Evolutionary conservation across 1,140 invertebrate genomes (phyloP).

Genomic region (Meloidogyne floridensis): DNA sequence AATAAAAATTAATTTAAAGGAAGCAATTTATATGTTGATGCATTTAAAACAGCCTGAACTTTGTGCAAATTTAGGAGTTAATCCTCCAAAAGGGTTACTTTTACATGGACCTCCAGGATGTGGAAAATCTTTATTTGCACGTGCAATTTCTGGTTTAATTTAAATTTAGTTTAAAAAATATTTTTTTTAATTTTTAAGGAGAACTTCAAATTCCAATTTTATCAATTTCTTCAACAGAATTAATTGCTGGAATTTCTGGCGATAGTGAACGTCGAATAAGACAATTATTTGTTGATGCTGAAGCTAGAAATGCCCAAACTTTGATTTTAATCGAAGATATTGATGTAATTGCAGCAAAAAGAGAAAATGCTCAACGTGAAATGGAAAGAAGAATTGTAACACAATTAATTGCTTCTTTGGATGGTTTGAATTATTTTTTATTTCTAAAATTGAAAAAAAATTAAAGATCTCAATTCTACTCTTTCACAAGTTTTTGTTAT

Average conservation of each 20-base stretch:
- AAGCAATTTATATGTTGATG: slow-evolving; percentile 78
- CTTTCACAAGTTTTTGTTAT: slow-evolving; percentile 76
- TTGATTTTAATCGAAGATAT: slow-evolving; percentile 92
- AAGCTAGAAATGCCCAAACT: slow-evolving; percentile 48
- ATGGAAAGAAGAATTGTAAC: slow-evolving; percentile 93
- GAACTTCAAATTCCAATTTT: slow-evolving; percentile 81
- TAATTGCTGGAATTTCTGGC: slow-evolving; percentile 85
- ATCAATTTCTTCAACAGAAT: slow-evolving; percentile 83
- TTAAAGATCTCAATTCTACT: slow-evolving; percentile 5
- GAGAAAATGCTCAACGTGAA: slow-evolving; percentile 84
- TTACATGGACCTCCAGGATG: slow-evolving; percentile 89
- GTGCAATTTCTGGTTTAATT: slow-evolving; percentile 80
- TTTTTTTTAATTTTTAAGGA: slow-evolving; percentile 17
- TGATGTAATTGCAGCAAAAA: slow-evolving; percentile 83
- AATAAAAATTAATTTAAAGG: slow-evolving; percentile 66
- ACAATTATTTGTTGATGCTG: slow-evolving; percentile 81
- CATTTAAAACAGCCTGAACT: slow-evolving; percentile 83
- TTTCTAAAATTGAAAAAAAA: not conserved
- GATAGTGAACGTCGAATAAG: slow-evolving; percentile 90
- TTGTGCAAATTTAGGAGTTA: slow-evolving; percentile 78
- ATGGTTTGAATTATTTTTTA: slow-evolving; percentile 70
- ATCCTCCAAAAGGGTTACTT: slow-evolving; percentile 80
- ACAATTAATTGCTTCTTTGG: slow-evolving; percentile 83
- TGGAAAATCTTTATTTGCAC: slow-evolving; percentile 81
- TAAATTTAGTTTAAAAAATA: not conserved